phyloP scores from a whole-genome alignment of 2,797 vertebrate species.

The Falco rusticolus region DNA sequence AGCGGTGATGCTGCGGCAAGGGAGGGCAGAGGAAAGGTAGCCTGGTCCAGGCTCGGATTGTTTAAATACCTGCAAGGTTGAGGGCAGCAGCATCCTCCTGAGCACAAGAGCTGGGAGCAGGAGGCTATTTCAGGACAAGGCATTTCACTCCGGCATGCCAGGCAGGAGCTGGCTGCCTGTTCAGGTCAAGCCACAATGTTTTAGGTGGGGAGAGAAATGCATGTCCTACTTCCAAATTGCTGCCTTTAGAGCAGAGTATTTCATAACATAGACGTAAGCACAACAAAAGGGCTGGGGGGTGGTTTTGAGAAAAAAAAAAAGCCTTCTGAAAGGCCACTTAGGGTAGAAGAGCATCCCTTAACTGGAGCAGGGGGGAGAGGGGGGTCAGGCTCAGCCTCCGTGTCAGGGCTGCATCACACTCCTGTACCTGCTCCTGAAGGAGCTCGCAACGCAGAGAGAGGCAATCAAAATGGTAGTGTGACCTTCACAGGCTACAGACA shows the following conservation, averaged over 20 bases:
- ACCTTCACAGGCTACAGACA: constrained; percentile 42
- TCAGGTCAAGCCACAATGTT: background rate
- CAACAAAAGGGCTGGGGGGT: background rate
- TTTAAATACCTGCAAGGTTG: background rate
- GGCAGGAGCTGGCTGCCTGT: background rate
- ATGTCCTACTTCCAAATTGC: background rate
- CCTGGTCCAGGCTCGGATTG: background rate
- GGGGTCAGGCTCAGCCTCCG: background rate
- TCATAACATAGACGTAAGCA: background rate
- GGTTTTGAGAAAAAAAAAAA: background rate
- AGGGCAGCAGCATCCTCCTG: background rate
- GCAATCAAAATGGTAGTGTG: constrained; percentile 61
- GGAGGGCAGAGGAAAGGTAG: background rate
- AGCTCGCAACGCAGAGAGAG: background rate
- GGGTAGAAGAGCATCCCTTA: background rate
- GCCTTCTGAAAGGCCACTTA: background rate
- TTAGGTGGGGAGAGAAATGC: background rate
- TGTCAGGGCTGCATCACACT: fast-evolving
- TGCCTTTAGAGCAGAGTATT: background rate
- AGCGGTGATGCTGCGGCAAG: background rate
- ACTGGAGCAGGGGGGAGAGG: background rate
- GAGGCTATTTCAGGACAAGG: background rate
- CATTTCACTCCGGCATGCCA: background rate
- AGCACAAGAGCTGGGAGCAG: background rate
- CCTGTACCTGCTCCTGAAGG: background rate